phyloP scores from a whole-genome alignment of 37 sponge, comb jelly and placozoan genomes.

The Eunapius fragilis region DNA sequence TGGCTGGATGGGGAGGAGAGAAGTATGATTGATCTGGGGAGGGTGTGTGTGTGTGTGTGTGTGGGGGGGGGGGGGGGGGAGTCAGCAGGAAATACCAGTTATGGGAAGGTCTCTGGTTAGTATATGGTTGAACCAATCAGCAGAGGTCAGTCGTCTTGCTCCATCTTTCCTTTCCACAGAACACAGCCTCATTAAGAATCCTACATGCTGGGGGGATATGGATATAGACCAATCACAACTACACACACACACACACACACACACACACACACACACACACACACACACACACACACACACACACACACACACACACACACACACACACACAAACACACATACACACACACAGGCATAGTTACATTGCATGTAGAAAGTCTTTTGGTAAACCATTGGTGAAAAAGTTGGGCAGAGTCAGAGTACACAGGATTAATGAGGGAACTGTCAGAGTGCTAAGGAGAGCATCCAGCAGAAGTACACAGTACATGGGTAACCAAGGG shows the following conservation, averaged over 20 bases:
- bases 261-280: too few species aligned
- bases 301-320: background rate
- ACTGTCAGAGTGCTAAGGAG: background rate
- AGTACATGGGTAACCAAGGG: background rate
- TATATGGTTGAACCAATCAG: conserved; percentile 17
- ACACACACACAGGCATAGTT: background rate
- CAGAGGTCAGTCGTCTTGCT: background rate
- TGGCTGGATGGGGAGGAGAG: background rate
- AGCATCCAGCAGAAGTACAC: background rate
- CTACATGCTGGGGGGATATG: conserved; percentile 1
- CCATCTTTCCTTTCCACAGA: background rate
- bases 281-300: too few species aligned
- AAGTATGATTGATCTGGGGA: too few species aligned
- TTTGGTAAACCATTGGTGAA: background rate
- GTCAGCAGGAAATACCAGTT: too few species aligned
- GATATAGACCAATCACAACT: too few species aligned
- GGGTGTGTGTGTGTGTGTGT: too few species aligned
- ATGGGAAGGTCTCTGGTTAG: background rate
- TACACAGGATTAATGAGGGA: background rate
- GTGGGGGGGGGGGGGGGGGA: too few species aligned
- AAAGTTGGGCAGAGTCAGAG: background rate
- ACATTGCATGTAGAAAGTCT: background rate
- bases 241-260: too few species aligned
- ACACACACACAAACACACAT: background rate
- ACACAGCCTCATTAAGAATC: conserved; percentile 25